Evolutionary conservation across 2,888 invertebrate species (phyloP).

Genomic region (Chloroclystis v-ata): DNA sequence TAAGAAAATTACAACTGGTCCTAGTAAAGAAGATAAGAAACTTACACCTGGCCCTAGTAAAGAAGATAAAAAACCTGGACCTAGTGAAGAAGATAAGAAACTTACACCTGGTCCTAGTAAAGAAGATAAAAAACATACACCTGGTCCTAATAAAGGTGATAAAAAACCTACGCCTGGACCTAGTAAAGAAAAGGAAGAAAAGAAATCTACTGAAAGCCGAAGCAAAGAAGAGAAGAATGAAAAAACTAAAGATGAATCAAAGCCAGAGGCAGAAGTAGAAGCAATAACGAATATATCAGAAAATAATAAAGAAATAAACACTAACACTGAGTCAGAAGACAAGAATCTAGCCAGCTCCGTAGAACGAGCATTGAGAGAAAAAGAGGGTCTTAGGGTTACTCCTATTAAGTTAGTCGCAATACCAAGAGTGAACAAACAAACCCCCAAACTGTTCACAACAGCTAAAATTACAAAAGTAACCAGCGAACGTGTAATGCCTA

Average conservation of each 20-base stretch:
- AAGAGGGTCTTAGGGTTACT: slow-evolving; percentile 33
- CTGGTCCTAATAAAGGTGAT: no score
- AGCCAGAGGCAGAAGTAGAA: slow-evolving; percentile 4
- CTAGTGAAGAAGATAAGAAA: slow-evolving; percentile 5
- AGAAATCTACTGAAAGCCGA: no score
- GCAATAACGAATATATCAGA: slow-evolving; percentile 3
- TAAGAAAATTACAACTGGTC: no score
- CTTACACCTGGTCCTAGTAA: no score
- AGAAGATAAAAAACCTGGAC: not conserved
- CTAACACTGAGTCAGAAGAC: slow-evolving; percentile 4
- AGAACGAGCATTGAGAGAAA: slow-evolving; percentile 21
- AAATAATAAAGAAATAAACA: not conserved
- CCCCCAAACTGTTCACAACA: slow-evolving; percentile 23
- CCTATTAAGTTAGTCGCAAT: slow-evolving; percentile 45
- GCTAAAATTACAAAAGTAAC: slow-evolving; percentile 31
- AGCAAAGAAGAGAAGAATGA: not conserved
- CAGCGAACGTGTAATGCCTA: slow-evolving; percentile 4
- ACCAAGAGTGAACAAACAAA: slow-evolving; percentile 35
- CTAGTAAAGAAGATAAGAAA: no score
- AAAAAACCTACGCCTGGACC: no score
- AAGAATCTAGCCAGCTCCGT: not conserved
- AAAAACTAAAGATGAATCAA: not conserved
- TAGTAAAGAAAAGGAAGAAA: no score
- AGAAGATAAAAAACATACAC: no score
- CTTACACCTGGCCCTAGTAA: no score